Evolutionary conservation across 2,113 vertebrate genomes (phyloP), one percentile per base, ranked within the genome.

Genomic region (Equus quagga): DNA sequence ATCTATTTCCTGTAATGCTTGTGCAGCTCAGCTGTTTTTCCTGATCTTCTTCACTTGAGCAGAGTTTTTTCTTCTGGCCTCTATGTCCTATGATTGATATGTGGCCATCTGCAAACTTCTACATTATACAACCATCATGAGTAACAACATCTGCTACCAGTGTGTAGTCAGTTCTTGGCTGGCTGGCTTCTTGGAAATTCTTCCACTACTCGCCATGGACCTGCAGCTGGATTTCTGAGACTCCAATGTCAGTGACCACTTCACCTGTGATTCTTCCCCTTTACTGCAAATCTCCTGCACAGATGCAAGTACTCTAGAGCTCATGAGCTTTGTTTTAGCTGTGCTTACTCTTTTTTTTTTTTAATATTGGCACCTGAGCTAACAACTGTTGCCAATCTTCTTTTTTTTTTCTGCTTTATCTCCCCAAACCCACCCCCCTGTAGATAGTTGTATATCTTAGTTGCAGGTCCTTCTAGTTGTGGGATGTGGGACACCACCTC

Each of bases 21-120:
- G 62, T 41, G 31, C 21, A 24, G 9, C 84, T 46, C 91, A 97
- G 67, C 24, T 97, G 24, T 96, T 94, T 81, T 92, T 97, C 79
- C 79, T 84, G 2, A 67, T 97, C 12, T 24, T 96, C 31, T 60
- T 92, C 6, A 88, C 76, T 0, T 62, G 88, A 49, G 83, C 96
- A 8, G 96, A 97, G 49, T 97, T 97, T 91, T 95, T 95, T 8
- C 96, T 97, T 3, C 64, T 97, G 44, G 93, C 98, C 13, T 62
- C 96, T 24, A 98, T 98, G 98, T 98, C 98, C 81, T 98, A 97
- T 82, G 98, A 98, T 31, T 84, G 86, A 26, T 98, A 97, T 8
- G 75, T 97, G 14, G 97, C 97, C 9, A 98, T 98, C 91, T 98
- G 98, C 62, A 95, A 86, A 36, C 98, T 98, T 8, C 82, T 98